phyloP scores from a whole-genome alignment of 2,888 invertebrate species.

The Hirtodrosophila confusa region DNA sequence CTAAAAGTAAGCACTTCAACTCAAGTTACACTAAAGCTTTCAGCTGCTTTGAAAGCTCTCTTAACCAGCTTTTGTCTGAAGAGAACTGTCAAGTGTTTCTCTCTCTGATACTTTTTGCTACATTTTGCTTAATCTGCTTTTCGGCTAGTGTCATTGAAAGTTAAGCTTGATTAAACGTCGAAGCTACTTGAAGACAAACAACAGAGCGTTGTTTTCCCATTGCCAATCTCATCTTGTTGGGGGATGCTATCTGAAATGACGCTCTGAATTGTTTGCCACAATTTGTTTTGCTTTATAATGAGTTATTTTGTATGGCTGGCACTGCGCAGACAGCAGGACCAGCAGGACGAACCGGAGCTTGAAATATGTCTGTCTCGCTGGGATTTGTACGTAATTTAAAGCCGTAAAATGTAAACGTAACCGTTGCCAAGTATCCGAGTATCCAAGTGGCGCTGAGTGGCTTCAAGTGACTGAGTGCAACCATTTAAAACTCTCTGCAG shows the following conservation, averaged over 20 bases:
- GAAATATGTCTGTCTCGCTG: constrained; percentile 33
- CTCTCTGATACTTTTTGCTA: too few species aligned
- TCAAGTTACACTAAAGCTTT: not conserved
- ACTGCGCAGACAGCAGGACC: constrained; percentile 18
- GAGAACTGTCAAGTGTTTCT: not conserved
- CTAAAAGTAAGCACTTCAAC: too few species aligned
- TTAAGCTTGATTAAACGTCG: constrained; percentile 62
- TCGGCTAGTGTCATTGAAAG: constrained; percentile 26
- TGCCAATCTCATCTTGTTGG: constrained; percentile 8
- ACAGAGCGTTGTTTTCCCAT: constrained; percentile 34
- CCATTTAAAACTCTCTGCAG: constrained; percentile 17
- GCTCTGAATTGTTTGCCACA: constrained; percentile 69
- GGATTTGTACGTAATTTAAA: constrained; percentile 37
- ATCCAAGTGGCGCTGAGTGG: constrained; percentile 5
- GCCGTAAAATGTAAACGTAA: constrained; percentile 15
- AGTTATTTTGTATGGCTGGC: constrained; percentile 62
- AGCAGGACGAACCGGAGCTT: constrained; percentile 4
- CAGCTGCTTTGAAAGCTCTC: not conserved
- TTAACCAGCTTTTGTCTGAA: not conserved
- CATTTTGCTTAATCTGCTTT: not conserved
- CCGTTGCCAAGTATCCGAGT: not conserved
- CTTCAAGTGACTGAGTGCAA: constrained; percentile 5
- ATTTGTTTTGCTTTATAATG: constrained; percentile 75
- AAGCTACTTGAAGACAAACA: constrained; percentile 61
- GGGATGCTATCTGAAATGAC: constrained; percentile 57